Evolutionary conservation across 1,140 invertebrate genomes (phyloP).

Genomic region (Saccostrea glomerata): DNA sequence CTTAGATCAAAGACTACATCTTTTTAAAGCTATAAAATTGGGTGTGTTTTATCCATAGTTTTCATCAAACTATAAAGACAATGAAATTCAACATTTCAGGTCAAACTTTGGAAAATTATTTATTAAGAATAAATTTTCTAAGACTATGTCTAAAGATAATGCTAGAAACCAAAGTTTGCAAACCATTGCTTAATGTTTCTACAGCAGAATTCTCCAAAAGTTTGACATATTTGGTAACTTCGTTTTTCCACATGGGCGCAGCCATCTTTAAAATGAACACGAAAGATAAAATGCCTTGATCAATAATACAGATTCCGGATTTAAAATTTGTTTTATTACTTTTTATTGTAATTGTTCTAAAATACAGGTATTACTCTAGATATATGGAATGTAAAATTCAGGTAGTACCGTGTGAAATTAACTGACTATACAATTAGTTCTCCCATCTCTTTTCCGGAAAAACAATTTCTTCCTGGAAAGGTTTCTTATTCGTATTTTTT

Average conservation of each 20-base stretch:
- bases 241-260: conserved; percentile 48
- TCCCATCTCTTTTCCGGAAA: not conserved
- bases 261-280: conserved; percentile 42
- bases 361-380: not conserved
- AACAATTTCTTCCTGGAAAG: not conserved
- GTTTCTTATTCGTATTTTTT: not conserved
- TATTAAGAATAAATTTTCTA: too few relatives aligned
- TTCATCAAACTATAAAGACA: too few relatives aligned
- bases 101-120: too few relatives aligned
- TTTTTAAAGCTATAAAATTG: too few relatives aligned
- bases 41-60: too few relatives aligned
- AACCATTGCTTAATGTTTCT: not conserved
- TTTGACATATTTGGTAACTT: conserved; percentile 30
- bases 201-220: not conserved
- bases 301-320: not conserved
- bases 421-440: too few relatives aligned
- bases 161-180: not conserved
- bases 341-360: not conserved
- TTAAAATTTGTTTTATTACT: not conserved
- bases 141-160: too few relatives aligned
- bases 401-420: too few relatives aligned
- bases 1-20: too few relatives aligned
- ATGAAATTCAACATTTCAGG: too few relatives aligned
- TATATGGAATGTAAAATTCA: too few relatives aligned
- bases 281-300: not conserved